Conservation (phyloP, 92 coral and sea anemone genomes). For the Palythoa grandis region DNA sequence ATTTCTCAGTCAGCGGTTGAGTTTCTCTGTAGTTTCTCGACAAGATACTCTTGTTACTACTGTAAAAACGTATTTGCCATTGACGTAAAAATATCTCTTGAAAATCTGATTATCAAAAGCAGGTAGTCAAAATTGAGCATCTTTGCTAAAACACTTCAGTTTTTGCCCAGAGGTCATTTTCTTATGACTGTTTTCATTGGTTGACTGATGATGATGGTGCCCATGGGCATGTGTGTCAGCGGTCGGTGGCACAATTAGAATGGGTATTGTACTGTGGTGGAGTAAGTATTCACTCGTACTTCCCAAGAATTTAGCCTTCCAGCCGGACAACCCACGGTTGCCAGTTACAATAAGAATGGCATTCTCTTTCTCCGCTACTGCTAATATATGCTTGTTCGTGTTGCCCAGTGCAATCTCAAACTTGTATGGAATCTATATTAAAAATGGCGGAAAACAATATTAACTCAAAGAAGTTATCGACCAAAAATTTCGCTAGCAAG, state of each 20-base stretch:
- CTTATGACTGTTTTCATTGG: background rate
- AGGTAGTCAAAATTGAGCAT: too few relatives aligned
- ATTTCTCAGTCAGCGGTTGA: too few relatives aligned
- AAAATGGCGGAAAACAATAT: too few relatives aligned
- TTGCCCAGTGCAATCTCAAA: slow-evolving; percentile 26
- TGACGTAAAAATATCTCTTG: too few relatives aligned
- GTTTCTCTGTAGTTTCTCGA: too few relatives aligned
- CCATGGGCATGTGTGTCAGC: slow-evolving; percentile 12
- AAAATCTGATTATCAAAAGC: too few relatives aligned
- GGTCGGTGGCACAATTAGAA: slow-evolving; percentile 27
- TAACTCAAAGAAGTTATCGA: too few relatives aligned
- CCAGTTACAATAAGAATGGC: slow-evolving; percentile 31
- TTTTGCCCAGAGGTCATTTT: too few relatives aligned
- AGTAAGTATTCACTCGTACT: slow-evolving; percentile 27
- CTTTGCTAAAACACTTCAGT: too few relatives aligned
- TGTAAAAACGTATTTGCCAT: too few relatives aligned
- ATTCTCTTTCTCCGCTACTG: slow-evolving; percentile 33
- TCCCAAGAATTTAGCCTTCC: background rate
- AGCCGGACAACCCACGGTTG: slow-evolving; percentile 13
- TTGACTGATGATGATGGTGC: slow-evolving; percentile 10
- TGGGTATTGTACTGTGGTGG: slow-evolving; percentile 20
- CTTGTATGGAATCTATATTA: background rate
- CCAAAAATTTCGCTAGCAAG: too few relatives aligned
- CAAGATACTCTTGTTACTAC: too few relatives aligned
- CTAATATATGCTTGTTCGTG: slow-evolving; percentile 16